Conservation (phyloP, 2,797 vertebrate genomes). For the Astyanax mexicanus region DNA sequence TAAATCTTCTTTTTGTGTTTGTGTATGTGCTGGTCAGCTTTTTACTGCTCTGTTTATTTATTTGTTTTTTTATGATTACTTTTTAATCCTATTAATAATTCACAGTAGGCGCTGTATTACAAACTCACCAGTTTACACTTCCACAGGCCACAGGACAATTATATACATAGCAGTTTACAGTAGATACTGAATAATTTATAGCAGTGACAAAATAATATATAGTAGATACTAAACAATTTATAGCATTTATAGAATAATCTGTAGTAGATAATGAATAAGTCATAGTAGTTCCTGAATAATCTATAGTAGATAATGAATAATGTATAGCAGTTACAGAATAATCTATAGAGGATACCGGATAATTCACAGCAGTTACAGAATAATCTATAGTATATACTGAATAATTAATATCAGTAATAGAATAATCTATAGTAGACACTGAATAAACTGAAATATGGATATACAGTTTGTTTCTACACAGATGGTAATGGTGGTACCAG, state of each 20-base stretch:
- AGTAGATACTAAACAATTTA: too few relatives aligned
- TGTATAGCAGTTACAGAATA: background rate
- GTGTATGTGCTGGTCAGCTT: background rate
- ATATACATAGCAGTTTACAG: too few relatives aligned
- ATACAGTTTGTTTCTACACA: too few relatives aligned
- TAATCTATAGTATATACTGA: background rate
- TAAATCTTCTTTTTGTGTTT: slow-evolving; percentile 15
- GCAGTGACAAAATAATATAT: background rate
- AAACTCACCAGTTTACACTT: too few relatives aligned
- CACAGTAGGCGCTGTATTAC: background rate
- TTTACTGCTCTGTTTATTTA: background rate
- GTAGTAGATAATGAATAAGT: too few relatives aligned
- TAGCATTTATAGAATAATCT: slow-evolving; percentile 1
- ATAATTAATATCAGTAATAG: background rate
- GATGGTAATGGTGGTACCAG: too few relatives aligned
- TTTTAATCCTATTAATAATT: background rate
- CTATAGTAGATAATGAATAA: background rate
- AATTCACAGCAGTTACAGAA: background rate
- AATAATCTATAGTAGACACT: background rate
- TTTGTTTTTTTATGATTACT: background rate
- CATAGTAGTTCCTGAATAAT: background rate
- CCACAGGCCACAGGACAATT: too few relatives aligned
- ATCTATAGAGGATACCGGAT: background rate
- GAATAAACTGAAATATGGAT: too few relatives aligned
- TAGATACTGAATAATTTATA: too few relatives aligned